A percentile compares a stretch with the other conserved stretches of the same genome.
Evolutionary conservation across 1,140 invertebrate species (phyloP).

Genomic region (Drosophila pallidifrons): DNA sequence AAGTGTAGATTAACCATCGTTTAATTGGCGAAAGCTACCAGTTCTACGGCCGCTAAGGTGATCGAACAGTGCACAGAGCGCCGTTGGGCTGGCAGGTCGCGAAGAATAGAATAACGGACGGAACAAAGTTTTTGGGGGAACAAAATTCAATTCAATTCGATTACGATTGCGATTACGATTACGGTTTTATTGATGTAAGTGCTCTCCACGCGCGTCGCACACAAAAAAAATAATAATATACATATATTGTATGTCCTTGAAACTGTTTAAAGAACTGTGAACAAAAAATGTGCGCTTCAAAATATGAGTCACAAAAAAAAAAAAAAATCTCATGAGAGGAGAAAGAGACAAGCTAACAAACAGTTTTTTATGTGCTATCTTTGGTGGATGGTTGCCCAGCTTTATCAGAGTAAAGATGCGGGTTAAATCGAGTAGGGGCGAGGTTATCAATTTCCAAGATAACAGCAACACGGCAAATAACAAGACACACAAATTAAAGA

Average conservation of each 20-base stretch:
- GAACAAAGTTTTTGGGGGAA: background rate
- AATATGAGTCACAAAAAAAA: conserved; percentile 17
- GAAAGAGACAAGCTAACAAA: background rate
- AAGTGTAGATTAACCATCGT: conserved; percentile 73
- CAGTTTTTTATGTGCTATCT: conserved; percentile 3
- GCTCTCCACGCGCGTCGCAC: background rate
- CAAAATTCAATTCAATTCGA: background rate
- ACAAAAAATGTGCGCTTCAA: background rate
- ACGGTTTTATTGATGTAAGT: conserved; percentile 30
- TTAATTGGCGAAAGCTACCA: conserved; percentile 71
- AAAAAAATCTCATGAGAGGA: background rate
- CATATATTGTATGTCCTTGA: background rate
- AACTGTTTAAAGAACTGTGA: conserved; percentile 6
- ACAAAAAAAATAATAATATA: too few species aligned
- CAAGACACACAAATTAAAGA: conserved; percentile 52
- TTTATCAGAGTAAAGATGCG: conserved; percentile 43
- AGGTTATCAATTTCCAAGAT: conserved; percentile 60
- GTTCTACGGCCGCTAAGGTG: conserved; percentile 48
- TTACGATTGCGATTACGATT: background rate
- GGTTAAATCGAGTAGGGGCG: conserved; percentile 38
- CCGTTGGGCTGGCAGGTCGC: conserved; percentile 72
- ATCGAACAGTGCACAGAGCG: conserved; percentile 66
- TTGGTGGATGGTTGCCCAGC: conserved; percentile 1
- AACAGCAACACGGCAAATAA: conserved; percentile 33
- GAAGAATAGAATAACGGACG: conserved; percentile 18